Percentiles rank a stretch among this genome's conserved stretches.
Conservation (phyloP, 2,113 vertebrate genomes). For the Pterocles orientalis region DNA sequence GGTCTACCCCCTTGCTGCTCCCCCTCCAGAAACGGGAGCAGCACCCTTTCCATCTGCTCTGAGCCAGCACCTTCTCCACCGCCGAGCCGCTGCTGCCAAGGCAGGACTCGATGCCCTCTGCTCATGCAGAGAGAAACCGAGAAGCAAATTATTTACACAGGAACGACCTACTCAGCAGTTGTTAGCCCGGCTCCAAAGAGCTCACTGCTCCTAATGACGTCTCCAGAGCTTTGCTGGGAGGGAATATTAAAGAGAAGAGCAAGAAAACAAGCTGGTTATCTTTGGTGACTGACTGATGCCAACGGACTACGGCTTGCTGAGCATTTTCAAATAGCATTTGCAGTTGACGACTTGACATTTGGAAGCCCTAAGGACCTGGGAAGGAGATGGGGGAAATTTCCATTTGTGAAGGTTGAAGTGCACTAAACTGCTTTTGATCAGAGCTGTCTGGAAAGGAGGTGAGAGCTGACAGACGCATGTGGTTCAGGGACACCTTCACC, state of each 20-base stretch:
- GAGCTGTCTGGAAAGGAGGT: not conserved
- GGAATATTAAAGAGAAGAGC: not conserved
- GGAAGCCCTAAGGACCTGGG: not conserved
- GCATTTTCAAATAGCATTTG: not conserved
- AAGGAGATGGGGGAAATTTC: not conserved
- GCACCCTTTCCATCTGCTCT: rapidly evolving
- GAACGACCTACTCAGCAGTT: not conserved
- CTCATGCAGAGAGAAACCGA: not conserved
- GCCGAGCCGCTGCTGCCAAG: not conserved
- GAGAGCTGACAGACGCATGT: not conserved
- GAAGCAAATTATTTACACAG: not conserved
- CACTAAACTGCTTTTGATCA: not conserved
- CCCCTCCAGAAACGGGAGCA: not conserved
- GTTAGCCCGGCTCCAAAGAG: not conserved
- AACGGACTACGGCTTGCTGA: not conserved
- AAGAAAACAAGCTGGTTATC: not conserved
- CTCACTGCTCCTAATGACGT: conserved; percentile 15
- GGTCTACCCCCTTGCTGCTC: not conserved
- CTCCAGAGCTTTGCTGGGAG: conserved; percentile 46
- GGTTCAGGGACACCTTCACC: not conserved
- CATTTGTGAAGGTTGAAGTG: not conserved
- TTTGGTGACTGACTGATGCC: not conserved
- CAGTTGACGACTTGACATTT: not conserved
- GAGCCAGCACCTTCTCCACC: not conserved
- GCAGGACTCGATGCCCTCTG: not conserved